Conservation (phyloP, 2,888 invertebrate genomes). For the Neoascia interrupta region DNA sequence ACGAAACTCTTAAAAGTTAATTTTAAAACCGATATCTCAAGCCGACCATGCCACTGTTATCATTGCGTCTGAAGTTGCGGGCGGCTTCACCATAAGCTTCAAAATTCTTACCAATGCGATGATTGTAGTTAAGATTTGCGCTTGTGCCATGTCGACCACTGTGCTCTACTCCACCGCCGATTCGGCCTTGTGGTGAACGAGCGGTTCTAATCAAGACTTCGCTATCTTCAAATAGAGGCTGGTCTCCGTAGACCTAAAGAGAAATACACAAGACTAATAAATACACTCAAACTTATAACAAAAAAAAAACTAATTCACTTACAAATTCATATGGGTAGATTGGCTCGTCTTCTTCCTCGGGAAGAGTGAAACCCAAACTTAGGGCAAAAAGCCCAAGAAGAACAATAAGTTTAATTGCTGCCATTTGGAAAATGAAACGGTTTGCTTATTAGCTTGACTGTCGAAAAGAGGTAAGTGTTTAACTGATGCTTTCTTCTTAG, state of each 20-base stretch:
- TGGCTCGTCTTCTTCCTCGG: too few relatives aligned
- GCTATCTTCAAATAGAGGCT: neutral
- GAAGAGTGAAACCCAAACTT: conserved; percentile 19
- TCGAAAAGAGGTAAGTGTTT: too few relatives aligned
- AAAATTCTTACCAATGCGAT: conserved; percentile 22
- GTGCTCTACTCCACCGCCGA: conserved; percentile 5
- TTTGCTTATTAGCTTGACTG: too few relatives aligned
- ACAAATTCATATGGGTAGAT: too few relatives aligned
- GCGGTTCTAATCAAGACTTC: conserved; percentile 1
- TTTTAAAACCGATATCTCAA: conserved; percentile 31
- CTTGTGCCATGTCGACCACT: neutral
- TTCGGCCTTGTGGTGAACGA: conserved; percentile 32
- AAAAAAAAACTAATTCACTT: too few relatives aligned
- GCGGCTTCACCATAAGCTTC: conserved; percentile 19
- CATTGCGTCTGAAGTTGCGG: conserved; percentile 34
- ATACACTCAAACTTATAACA: too few relatives aligned
- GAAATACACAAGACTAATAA: too few relatives aligned
- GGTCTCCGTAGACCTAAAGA: neutral
- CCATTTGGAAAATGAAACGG: too few relatives aligned
- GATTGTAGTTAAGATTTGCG: conserved; percentile 25
- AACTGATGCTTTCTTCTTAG: too few relatives aligned
- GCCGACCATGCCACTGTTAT: conserved; percentile 40
- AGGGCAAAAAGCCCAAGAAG: conserved; percentile 35
- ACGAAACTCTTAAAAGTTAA: too few relatives aligned
- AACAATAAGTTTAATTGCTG: conserved; percentile 15